phyloP scores from a whole-genome alignment of 2,888 invertebrate species.

The Andrena flavipes region DNA sequence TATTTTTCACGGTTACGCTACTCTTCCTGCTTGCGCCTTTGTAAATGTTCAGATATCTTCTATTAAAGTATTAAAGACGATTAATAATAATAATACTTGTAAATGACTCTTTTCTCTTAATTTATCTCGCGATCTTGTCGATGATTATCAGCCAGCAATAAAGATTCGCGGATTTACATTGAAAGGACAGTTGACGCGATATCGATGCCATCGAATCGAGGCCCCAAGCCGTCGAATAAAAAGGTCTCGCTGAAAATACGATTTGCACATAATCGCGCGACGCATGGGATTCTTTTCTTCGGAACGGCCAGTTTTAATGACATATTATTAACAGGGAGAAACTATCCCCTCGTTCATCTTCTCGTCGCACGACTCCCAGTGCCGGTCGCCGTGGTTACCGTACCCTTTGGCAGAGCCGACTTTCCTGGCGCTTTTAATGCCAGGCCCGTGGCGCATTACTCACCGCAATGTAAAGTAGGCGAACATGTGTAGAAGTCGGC shows the following conservation, averaged over 20 bases:
- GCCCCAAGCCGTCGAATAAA: not conserved
- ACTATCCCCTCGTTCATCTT: slow-evolving; percentile 62
- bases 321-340: slow-evolving; percentile 57
- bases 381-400: slow-evolving; percentile 43
- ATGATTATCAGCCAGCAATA: not conserved
- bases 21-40: no score
- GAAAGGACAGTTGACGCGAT: slow-evolving; percentile 1
- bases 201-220: not conserved
- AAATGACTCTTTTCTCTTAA: not conserved
- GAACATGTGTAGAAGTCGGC: slow-evolving; percentile 69
- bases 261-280: slow-evolving; percentile 49
- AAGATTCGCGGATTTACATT: slow-evolving; percentile 36
- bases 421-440: slow-evolving; percentile 71
- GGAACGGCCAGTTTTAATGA: slow-evolving; percentile 51
- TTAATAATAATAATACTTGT: no score
- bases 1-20: no score
- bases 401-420: slow-evolving; percentile 63
- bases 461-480: slow-evolving; percentile 71
- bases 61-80: no score
- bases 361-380: slow-evolving; percentile 47
- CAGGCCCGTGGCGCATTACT: slow-evolving; percentile 67
- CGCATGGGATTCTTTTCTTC: slow-evolving; percentile 9
- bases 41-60: no score
- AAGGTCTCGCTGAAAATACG: not conserved
- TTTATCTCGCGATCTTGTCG: slow-evolving; percentile 7